These are phyloP conservation scores for Oegoconia quadripuncta DNA, from an alignment of 2,888 invertebrate species.

Conservation along the genomic window DNA sequence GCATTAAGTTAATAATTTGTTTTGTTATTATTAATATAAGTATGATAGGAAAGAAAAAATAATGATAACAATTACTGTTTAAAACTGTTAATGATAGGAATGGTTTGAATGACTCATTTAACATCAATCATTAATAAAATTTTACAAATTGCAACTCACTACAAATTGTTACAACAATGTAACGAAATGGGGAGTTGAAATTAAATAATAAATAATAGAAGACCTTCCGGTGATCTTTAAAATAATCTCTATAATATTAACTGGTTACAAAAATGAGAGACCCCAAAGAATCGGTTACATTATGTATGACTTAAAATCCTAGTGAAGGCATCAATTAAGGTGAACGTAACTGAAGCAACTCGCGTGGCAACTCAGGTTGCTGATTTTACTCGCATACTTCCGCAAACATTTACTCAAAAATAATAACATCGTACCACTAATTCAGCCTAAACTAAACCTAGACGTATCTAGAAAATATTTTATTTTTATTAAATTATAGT, in stretches of 20 bases:
- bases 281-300: slow-evolving; percentile 34
- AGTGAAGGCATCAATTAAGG: slow-evolving; percentile 66
- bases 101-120: slow-evolving; percentile 65
- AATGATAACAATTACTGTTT: slow-evolving; percentile 51
- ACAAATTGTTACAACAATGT: slow-evolving; percentile 35
- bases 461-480: slow-evolving; percentile 50
- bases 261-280: slow-evolving; percentile 22
- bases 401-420: slow-evolving; percentile 58
- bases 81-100: slow-evolving; percentile 59
- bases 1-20: slow-evolving; percentile 53
- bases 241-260: slow-evolving; percentile 29
- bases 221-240: slow-evolving; percentile 14
- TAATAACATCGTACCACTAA: slow-evolving; percentile 57
- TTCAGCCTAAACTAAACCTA: slow-evolving; percentile 68
- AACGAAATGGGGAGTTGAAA: slow-evolving; percentile 37
- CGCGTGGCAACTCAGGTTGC: slow-evolving; percentile 31
- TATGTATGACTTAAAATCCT: slow-evolving; percentile 44
- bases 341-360: slow-evolving; percentile 55
- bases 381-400: slow-evolving; percentile 45
- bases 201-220: slow-evolving; percentile 16
- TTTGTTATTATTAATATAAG: too few relatives aligned
- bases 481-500: slow-evolving; percentile 19
- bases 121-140: slow-evolving; percentile 42
- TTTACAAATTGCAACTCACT: slow-evolving; percentile 6
- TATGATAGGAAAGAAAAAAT: slow-evolving; percentile 49